Conservation (phyloP, 92 coral and sea anemone genomes). For the Epizoanthus illoricatus region DNA sequence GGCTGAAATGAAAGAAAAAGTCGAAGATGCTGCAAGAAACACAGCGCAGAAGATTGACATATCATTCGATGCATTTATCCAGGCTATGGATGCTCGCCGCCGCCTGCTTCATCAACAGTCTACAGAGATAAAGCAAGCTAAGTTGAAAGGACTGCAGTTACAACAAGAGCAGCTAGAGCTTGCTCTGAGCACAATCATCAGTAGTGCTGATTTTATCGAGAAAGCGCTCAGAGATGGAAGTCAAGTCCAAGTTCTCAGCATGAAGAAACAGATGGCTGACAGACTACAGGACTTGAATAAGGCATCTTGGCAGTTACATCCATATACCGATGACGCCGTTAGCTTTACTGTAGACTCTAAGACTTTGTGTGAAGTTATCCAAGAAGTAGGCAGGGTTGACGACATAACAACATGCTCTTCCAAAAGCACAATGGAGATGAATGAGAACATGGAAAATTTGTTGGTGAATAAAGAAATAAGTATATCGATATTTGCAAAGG, state of each 20-base stretch:
- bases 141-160: constrained; percentile 39
- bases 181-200: constrained; percentile 42
- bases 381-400: not conserved
- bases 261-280: constrained; percentile 47
- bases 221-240: constrained; percentile 52
- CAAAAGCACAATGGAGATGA: not conserved
- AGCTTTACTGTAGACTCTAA: constrained; percentile 18
- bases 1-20: constrained; percentile 20
- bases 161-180: constrained; percentile 50
- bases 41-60: constrained; percentile 19
- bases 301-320: constrained; percentile 31
- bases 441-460: not conserved
- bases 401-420: not conserved
- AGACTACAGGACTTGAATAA: constrained; percentile 43
- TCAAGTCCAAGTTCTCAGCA: constrained; percentile 52
- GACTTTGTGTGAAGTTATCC: not conserved
- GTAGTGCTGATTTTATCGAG: constrained; percentile 59
- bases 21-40: constrained; percentile 18
- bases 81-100: constrained; percentile 19
- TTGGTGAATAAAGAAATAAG: not conserved
- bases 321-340: constrained; percentile 34
- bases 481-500: not conserved
- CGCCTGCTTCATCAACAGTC: constrained; percentile 15
- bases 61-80: constrained; percentile 19
- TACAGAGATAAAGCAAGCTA: constrained; percentile 15